A percentile compares a stretch with the other conserved stretches of the same genome.
These are phyloP conservation scores for Sturmia bella DNA, from an alignment of 2,888 invertebrate species.

Conservation along the genomic window DNA sequence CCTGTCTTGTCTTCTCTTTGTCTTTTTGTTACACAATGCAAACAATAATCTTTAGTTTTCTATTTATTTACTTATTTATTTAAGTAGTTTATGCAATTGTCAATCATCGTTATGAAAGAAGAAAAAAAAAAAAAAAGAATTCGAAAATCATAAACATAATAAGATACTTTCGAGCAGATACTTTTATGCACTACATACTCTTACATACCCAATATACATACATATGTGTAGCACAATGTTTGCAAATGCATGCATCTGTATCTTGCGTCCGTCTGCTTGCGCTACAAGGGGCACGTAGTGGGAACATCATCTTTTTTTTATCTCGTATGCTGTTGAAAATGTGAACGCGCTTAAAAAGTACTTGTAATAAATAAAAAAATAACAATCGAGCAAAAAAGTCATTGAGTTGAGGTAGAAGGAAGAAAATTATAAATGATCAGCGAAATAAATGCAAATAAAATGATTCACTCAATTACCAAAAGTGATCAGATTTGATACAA, in stretches of 20 bases:
- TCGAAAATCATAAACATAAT: conserved; percentile 51
- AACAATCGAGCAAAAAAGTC: conserved; percentile 16
- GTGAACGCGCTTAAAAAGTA: background rate
- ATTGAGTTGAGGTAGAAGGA: background rate
- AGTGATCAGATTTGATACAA: conserved; percentile 2
- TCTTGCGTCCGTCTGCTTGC: no score
- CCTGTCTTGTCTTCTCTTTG: conserved; percentile 31
- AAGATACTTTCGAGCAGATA: conserved; percentile 42
- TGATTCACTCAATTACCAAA: conserved; percentile 15
- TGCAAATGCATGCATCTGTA: background rate
- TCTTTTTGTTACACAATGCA: conserved; percentile 29
- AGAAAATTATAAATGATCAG: background rate
- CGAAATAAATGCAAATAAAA: conserved; percentile 10
- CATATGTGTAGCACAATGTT: background rate
- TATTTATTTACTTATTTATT: conserved; percentile 1
- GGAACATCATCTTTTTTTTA: conserved; percentile 14
- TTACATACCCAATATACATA: no score
- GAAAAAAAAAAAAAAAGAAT: conserved; percentile 30
- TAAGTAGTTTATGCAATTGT: conserved; percentile 62
- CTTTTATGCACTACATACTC: background rate
- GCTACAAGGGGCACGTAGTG: background rate
- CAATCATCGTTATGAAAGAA: conserved; percentile 48
- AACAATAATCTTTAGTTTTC: conserved; percentile 27
- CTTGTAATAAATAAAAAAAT: background rate
- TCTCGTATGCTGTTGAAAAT: background rate